phyloP scores from a whole-genome alignment of 1,140 invertebrate genomes.

The Pseudoatta argentina region DNA sequence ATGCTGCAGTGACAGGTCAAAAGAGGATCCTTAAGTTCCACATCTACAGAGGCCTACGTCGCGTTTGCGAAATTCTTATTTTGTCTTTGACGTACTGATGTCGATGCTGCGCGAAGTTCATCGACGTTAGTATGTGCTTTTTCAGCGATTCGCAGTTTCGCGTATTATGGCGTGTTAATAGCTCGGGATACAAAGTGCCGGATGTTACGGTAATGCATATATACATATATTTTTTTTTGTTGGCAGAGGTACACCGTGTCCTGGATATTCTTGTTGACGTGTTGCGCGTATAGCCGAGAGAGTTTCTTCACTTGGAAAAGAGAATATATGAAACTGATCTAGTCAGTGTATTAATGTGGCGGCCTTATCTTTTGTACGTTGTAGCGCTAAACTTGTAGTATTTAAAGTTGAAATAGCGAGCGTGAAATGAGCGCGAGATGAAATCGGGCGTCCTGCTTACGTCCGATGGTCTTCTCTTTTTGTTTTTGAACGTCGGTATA shows the following conservation, averaged over 20 bases:
- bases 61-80: conserved; percentile 58
- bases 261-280: conserved; percentile 84
- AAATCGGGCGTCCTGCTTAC: conserved; percentile 5
- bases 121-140: conserved; percentile 21
- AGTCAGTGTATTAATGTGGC: conserved; percentile 87
- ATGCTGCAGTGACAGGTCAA: conserved; percentile 38
- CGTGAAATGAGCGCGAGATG: conserved; percentile 21
- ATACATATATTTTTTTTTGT: conserved; percentile 80
- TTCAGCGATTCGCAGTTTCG: conserved; percentile 22
- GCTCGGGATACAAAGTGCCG: conserved; percentile 65
- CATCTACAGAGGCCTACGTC: conserved; percentile 70
- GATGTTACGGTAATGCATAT: conserved; percentile 64
- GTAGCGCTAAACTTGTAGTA: conserved; percentile 73
- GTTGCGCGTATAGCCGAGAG: conserved; percentile 41
- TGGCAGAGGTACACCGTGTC: conserved; percentile 80
- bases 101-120: conserved; percentile 2
- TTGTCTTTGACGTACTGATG: conserved; percentile 35
- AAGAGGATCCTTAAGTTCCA: not conserved
- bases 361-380: conserved; percentile 86
- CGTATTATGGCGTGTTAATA: conserved; percentile 46
- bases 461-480: not conserved
- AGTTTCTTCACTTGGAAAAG: conserved; percentile 64
- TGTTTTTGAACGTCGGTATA: conserved; percentile 36
- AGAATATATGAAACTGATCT: conserved; percentile 85
- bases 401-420: conserved; percentile 59